Percentiles rank a stretch among this genome's conserved stretches.
Conservation (phyloP, 2,113 vertebrate genomes). For the Dipodomys ordii region DNA sequence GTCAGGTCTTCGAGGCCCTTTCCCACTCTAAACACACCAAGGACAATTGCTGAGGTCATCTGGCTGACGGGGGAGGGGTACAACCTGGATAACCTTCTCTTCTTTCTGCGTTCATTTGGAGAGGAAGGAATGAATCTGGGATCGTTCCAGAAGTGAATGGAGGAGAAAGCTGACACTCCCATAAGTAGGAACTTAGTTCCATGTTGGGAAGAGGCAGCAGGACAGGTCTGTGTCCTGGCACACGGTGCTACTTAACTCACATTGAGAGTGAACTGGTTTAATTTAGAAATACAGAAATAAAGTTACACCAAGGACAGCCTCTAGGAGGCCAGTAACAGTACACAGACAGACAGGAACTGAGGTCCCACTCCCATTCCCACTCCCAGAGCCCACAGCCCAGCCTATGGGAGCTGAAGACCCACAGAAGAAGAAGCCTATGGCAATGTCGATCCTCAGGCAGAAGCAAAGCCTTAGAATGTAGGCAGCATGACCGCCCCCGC, state of each 20-base stretch:
- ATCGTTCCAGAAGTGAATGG: neutral
- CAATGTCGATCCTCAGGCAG: neutral
- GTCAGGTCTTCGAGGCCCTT: neutral
- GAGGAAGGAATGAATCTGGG: neutral
- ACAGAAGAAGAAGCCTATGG: accelerated
- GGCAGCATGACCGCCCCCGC: neutral
- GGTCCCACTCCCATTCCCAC: no score
- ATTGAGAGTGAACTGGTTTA: neutral
- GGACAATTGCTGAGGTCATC: no score
- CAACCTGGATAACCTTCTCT: neutral
- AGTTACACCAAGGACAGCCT: accelerated
- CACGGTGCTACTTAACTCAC: neutral
- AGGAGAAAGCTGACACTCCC: neutral
- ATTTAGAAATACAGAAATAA: neutral
- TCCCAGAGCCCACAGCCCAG: no score
- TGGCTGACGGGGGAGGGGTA: neutral
- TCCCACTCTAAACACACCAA: neutral
- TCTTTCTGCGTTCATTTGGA: neutral
- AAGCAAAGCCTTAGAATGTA: no score
- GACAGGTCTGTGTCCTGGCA: neutral
- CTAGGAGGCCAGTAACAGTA: neutral
- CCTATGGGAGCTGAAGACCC: neutral
- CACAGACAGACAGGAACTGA: accelerated
- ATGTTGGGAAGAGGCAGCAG: neutral
- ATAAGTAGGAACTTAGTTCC: neutral